Evolutionary conservation across 1,140 invertebrate species (phyloP).

Genomic region (Drosophila aff.): DNA sequence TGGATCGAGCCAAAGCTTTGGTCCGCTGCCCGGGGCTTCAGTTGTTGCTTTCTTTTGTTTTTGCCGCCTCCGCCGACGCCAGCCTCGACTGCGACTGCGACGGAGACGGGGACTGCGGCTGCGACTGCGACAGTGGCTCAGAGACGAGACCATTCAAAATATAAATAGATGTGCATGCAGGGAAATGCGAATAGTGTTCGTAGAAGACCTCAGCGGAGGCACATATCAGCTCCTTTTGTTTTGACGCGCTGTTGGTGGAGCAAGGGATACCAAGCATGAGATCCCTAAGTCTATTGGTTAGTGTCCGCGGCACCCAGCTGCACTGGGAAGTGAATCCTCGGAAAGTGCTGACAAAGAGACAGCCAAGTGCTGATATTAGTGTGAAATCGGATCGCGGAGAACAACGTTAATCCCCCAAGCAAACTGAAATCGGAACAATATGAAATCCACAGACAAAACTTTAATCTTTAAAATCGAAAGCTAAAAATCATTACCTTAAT

Average conservation of each 20-base stretch:
- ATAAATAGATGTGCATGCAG: slow-evolving; percentile 85
- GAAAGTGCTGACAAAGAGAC: slow-evolving; percentile 1
- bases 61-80: slow-evolving; percentile 41
- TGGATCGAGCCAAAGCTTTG: slow-evolving; percentile 50
- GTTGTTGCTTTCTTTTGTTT: slow-evolving; percentile 50
- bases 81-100: slow-evolving; percentile 10
- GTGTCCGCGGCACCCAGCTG: slow-evolving; percentile 37
- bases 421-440: not conserved
- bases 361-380: slow-evolving; percentile 3
- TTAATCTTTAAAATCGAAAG: not conserved
- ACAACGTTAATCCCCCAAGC: not conserved
- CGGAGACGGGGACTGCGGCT: not conserved
- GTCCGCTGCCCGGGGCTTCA: slow-evolving; percentile 34
- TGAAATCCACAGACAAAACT: not conserved
- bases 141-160: slow-evolving; percentile 77
- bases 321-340: slow-evolving; percentile 27
- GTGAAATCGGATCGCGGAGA: not conserved
- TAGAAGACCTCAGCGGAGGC: slow-evolving; percentile 85
- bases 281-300: slow-evolving; percentile 84
- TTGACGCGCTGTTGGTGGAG: slow-evolving; percentile 81
- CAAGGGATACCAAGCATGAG: slow-evolving; percentile 83
- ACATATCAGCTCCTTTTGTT: slow-evolving; percentile 78
- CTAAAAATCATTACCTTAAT: not conserved
- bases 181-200: slow-evolving; percentile 85
- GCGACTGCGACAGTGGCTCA: slow-evolving; percentile 43